Base-by-base conservation (phyloP, 1,140 invertebrate species). In the Neotoxoptera formosana region DNA sequence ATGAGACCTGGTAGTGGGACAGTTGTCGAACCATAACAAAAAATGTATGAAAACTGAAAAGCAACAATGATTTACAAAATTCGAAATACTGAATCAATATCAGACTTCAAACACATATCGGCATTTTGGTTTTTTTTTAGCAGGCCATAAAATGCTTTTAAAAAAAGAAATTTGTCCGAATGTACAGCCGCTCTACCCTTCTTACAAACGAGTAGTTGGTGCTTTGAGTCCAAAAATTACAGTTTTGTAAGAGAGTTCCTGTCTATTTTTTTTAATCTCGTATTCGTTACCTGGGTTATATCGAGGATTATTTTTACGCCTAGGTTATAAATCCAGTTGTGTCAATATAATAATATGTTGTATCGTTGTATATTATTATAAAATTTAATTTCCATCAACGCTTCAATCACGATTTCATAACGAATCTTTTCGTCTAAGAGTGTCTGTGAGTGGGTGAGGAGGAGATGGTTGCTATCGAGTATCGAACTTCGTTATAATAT, bases 181-280 rank as follows among this genome's bases (percentile, higher is more conserved):
- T 14, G 2, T 60, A 14, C 30, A 30, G 8, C 9, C 30, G 0
- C 1, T 14, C 17, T 14, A 1, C 1, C 11, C 4, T 0, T 30
- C 30, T 3, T 11, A 60, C 25, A 67, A 30, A 60, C 14, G 3
- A 67, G 30, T n/a, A 76, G 21, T 11, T 76, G 60, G 4, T 76
- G 30, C 14, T n/a, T 11, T 25, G 1, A n/a, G 30, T 67, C 14
- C 6, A 76, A 76, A 76, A 41, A 41, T 41, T 41, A 76, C 17
- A 11, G 6, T 34, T 76, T 76, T n/a, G n/a, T 20, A 53, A 53
- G 51, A 3, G 51, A 14, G 9, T 1, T 48, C 7, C 7, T 20
- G 51, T 21, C 20, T n/a, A n/a, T 34, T 76, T 76, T 76, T 4
- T 76, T n/a, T 76, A 76, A 76, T n/a, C 14, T 76, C 14, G 14